These are phyloP conservation scores for Oreochromis grahami DNA, from an alignment of 2,797 vertebrate species.

Conservation along the genomic window DNA sequence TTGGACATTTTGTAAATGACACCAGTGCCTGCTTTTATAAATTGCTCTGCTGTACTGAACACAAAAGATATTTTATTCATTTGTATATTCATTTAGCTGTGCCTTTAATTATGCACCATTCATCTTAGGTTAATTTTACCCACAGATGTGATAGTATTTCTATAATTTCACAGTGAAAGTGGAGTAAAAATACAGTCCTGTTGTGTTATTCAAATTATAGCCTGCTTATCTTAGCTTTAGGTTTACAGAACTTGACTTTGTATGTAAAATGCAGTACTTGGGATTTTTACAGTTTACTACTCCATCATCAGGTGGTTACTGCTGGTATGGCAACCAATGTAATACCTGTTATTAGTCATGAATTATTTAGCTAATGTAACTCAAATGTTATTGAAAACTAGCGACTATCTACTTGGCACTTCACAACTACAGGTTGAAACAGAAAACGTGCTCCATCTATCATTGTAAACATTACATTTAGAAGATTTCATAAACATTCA, in stretches of 20 bases:
- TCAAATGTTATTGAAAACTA: not conserved
- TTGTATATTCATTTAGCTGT: not conserved
- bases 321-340: not conserved
- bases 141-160: not conserved
- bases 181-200: not conserved
- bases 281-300: not conserved
- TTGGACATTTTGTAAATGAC: not conserved
- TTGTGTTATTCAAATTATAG: not conserved
- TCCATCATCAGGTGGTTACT: not conserved
- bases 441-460: not conserved
- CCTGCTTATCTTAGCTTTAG: not conserved
- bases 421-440: not conserved
- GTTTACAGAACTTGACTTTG: not conserved
- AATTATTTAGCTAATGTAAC: not conserved
- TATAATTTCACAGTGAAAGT: not conserved
- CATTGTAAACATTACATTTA: not conserved
- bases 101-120: not conserved
- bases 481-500: not conserved
- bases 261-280: not conserved
- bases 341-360: not conserved
- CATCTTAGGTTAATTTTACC: not conserved
- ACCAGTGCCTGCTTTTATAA: not conserved
- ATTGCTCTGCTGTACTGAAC: not conserved
- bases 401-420: not conserved
- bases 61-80: not conserved